phyloP scores from a whole-genome alignment of 2,888 invertebrate genomes.

The Abrostola triplasia region DNA sequence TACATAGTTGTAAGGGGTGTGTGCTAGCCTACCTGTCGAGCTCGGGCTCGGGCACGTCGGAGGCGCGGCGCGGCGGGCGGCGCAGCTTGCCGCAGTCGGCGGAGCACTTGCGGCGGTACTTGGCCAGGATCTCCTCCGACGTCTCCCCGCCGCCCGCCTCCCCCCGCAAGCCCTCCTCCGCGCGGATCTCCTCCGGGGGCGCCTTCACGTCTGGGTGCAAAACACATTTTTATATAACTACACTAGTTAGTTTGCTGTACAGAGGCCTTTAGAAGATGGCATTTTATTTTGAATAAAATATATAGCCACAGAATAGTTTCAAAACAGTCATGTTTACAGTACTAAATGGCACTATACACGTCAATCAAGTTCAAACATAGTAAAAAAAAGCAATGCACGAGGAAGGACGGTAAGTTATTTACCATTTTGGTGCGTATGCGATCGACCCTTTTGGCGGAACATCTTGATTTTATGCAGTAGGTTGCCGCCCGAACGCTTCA shows the following conservation, averaged over 20 bases:
- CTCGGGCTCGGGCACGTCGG: conserved; percentile 69
- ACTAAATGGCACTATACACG: too few relatives aligned
- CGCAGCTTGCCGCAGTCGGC: conserved; percentile 69
- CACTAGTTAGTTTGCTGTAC: too few relatives aligned
- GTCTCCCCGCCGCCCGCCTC: conserved; percentile 87
- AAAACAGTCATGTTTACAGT: too few relatives aligned
- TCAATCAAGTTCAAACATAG: too few relatives aligned
- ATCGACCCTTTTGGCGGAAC: conserved; percentile 83
- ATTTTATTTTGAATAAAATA: too few relatives aligned
- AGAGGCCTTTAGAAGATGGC: too few relatives aligned
- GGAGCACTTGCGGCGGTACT: conserved; percentile 93
- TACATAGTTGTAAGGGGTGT: neutral
- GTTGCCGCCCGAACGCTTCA: conserved; percentile 85
- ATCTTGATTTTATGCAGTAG: conserved; percentile 84
- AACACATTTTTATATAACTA: too few relatives aligned
- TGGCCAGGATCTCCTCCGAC: conserved; percentile 97
- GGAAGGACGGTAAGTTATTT: too few relatives aligned
- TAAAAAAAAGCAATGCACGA: too few relatives aligned
- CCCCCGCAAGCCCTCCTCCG: conserved; percentile 70
- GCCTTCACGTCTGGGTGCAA: conserved; percentile 69
- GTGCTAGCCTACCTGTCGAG: conserved; percentile 66
- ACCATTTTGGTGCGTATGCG: conserved; percentile 75
- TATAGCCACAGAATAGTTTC: too few relatives aligned
- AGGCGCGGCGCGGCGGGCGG: conserved; percentile 62
- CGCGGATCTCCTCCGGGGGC: conserved; percentile 72